Percentiles rank a stretch among this genome's conserved stretches.
phyloP scores from a whole-genome alignment of 64 coral and sea anemone species.

The Montipora cactus region DNA sequence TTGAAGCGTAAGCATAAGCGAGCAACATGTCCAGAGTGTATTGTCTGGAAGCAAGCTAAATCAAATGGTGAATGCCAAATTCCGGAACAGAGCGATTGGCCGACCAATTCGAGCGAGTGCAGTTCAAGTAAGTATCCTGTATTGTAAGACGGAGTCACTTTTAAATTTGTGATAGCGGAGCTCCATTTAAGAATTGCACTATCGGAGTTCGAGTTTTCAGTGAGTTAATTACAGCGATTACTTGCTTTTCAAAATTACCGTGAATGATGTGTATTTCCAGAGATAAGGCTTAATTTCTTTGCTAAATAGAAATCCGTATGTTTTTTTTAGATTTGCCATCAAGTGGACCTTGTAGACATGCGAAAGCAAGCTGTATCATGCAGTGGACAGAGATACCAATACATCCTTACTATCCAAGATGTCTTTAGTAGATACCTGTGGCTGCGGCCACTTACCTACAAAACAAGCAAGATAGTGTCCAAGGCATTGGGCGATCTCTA shows the following conservation, averaged over 20 bases:
- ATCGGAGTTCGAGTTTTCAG: too few species aligned
- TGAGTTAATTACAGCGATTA: not conserved
- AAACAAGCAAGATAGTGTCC: conserved; percentile 21
- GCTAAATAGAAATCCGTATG: conserved; percentile 4
- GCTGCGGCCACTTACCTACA: conserved; percentile 11
- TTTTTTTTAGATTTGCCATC: conserved; percentile 40
- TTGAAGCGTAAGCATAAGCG: conserved; percentile 27
- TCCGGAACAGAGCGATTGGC: conserved; percentile 51
- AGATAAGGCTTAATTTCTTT: not conserved
- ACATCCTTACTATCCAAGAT: conserved; percentile 9
- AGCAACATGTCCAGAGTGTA: conserved; percentile 13
- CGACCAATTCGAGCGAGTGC: conserved; percentile 43
- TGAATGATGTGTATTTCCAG: conserved; percentile 38
- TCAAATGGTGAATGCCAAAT: conserved; percentile 57
- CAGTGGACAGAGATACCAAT: conserved; percentile 28
- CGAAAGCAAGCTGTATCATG: conserved; percentile 52
- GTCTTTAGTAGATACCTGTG: conserved; percentile 35
- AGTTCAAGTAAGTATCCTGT: conserved; percentile 60
- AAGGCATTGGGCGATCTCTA: not conserved
- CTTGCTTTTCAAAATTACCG: conserved; percentile 30
- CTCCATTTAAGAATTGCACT: too few species aligned
- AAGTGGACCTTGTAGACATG: conserved; percentile 52
- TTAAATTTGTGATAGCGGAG: too few species aligned
- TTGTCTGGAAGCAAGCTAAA: conserved; percentile 38
- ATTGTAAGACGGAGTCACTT: too few species aligned